These are phyloP conservation scores for Mycogona germanica DNA, from an alignment of 2,888 invertebrate species.

Conservation along the genomic window DNA sequence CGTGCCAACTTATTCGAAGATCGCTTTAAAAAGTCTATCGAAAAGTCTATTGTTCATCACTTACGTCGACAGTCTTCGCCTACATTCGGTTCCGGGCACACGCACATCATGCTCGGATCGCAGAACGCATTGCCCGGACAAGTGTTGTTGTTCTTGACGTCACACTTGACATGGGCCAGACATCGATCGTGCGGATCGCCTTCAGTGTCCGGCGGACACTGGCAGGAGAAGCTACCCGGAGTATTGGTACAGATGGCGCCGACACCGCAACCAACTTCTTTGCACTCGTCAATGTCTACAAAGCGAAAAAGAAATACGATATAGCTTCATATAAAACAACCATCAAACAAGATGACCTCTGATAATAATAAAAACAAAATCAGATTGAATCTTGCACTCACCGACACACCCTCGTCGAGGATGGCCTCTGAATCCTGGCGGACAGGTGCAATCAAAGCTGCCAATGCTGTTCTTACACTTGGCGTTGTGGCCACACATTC, in stretches of 20 bases:
- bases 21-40: conserved; percentile 2
- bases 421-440: conserved; percentile 73
- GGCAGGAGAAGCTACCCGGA: conserved; percentile 62
- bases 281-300: conserved; percentile 70
- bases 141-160: conserved; percentile 46
- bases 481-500: conserved; percentile 72
- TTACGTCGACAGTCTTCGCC: conserved; percentile 85
- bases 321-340: background rate
- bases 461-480: conserved; percentile 68
- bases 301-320: conserved; percentile 12
- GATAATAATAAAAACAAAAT: conserved; percentile 3
- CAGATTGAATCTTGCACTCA: conserved; percentile 26
- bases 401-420: conserved; percentile 60
- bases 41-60: conserved; percentile 29
- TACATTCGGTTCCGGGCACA: conserved; percentile 81
- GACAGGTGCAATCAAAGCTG: conserved; percentile 61
- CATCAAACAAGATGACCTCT: too few relatives aligned
- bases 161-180: conserved; percentile 67
- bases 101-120: conserved; percentile 58
- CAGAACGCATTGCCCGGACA: conserved; percentile 86
- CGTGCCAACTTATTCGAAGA: background rate
- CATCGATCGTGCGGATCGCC: conserved; percentile 72
- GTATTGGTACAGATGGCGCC: conserved; percentile 68
- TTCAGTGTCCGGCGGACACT: conserved; percentile 70
- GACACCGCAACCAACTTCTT: conserved; percentile 56